Conservation (phyloP, 2,888 invertebrate species). For the Ametastegia equiseti region DNA sequence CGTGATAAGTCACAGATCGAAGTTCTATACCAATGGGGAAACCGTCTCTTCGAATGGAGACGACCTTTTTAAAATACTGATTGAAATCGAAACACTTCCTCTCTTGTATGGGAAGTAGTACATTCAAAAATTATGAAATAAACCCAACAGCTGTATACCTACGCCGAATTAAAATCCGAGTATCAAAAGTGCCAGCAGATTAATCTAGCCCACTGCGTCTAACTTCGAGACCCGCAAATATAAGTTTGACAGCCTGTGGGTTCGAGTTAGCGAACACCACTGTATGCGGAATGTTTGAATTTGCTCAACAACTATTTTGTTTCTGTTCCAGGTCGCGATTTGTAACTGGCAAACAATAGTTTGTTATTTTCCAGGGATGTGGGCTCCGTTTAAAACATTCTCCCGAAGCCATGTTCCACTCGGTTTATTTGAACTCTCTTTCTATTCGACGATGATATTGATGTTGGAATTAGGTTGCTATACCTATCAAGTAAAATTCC, state of each 20-base stretch:
- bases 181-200: constrained; percentile 2
- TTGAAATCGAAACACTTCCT: background rate
- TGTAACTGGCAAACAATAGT: constrained; percentile 13
- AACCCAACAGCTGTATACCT: background rate
- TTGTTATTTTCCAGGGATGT: background rate
- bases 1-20: constrained; percentile 15
- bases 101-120: too few relatives aligned
- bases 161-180: constrained; percentile 2
- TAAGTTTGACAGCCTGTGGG: constrained; percentile 5
- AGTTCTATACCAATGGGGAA: background rate
- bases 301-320: constrained; percentile 15
- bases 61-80: background rate
- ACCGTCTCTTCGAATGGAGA: constrained; percentile 4
- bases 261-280: constrained; percentile 16
- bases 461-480: background rate
- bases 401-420: background rate
- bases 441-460: background rate
- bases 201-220: constrained; percentile 19
- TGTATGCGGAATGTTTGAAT: constrained; percentile 16
- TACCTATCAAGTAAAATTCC: background rate
- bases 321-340: background rate
- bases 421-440: background rate
- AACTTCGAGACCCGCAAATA: constrained; percentile 37
- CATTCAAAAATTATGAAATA: background rate
- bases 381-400: background rate